Conservation (phyloP, 2,888 invertebrate genomes). For the Amphipyra tragopoginis region DNA sequence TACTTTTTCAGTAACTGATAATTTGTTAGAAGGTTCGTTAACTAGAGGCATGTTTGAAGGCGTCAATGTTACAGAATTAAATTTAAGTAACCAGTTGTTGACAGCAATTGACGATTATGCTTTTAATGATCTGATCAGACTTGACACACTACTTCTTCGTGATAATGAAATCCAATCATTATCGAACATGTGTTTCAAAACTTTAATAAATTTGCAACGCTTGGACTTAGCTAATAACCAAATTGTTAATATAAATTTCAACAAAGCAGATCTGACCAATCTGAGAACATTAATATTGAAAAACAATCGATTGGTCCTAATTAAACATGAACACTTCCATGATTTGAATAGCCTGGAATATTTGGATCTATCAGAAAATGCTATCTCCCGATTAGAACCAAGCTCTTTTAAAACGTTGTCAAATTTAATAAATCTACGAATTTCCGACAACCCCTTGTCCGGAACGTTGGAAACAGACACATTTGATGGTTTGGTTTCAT, state of each 20-base stretch:
- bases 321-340: constrained; percentile 66
- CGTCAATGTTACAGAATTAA: constrained; percentile 63
- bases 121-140: constrained; percentile 67
- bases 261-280: constrained; percentile 67
- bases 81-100: constrained; percentile 71
- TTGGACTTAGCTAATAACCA: constrained; percentile 77
- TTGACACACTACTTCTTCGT: constrained; percentile 67
- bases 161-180: constrained; percentile 70
- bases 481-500: constrained; percentile 71
- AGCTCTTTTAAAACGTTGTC: constrained; percentile 68
- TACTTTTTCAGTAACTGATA: constrained; percentile 67
- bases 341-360: constrained; percentile 64
- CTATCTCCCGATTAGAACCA: constrained; percentile 67
- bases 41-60: constrained; percentile 75
- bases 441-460: constrained; percentile 73
- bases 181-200: constrained; percentile 67
- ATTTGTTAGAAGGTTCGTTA: constrained; percentile 69
- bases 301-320: constrained; percentile 69
- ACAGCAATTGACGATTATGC: constrained; percentile 71
- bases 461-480: constrained; percentile 67
- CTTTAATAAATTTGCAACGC: constrained; percentile 58
- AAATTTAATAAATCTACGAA: constrained; percentile 69
- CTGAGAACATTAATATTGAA: constrained; percentile 66
- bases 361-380: constrained; percentile 77
- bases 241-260: constrained; percentile 70